phyloP scores from a whole-genome alignment of 92 coral and sea anemone genomes.

The Plumapathes pennacea region DNA sequence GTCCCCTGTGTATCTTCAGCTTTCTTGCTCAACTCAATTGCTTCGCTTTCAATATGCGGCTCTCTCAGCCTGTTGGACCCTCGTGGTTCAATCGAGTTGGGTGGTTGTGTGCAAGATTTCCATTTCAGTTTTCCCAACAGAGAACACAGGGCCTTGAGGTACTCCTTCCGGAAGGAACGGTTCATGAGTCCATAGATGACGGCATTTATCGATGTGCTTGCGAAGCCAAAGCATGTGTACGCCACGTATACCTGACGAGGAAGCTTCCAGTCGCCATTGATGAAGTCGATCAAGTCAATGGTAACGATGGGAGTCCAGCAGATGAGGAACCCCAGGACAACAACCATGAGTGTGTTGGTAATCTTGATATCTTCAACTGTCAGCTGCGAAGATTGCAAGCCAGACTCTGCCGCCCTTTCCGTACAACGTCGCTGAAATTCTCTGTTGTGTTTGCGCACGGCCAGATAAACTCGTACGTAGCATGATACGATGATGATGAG shows the following conservation, averaged over 20 bases:
- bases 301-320: conserved; percentile 68
- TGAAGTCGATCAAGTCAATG: conserved; percentile 58
- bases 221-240: conserved; percentile 57
- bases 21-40: too few species aligned
- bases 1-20: too few species aligned
- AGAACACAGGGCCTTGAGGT: conserved; percentile 26
- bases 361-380: conserved; percentile 59
- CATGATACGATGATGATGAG: conserved; percentile 42
- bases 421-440: neutral
- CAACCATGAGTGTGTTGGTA: conserved; percentile 49
- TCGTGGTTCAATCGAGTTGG: too few species aligned
- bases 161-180: conserved; percentile 48
- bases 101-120: too few species aligned
- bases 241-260: conserved; percentile 51
- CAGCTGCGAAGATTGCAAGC: neutral
- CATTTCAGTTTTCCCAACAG: too few species aligned
- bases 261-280: conserved; percentile 58
- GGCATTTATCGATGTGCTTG: conserved; percentile 62
- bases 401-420: neutral
- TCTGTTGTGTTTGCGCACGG: conserved; percentile 55
- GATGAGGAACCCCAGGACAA: conserved; percentile 48
- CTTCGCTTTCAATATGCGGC: too few species aligned
- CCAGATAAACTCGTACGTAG: conserved; percentile 47
- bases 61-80: too few species aligned
- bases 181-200: conserved; percentile 69